Evolutionary conservation across 2,888 invertebrate genomes (phyloP).

Genomic region (Diaperis boleti): DNA sequence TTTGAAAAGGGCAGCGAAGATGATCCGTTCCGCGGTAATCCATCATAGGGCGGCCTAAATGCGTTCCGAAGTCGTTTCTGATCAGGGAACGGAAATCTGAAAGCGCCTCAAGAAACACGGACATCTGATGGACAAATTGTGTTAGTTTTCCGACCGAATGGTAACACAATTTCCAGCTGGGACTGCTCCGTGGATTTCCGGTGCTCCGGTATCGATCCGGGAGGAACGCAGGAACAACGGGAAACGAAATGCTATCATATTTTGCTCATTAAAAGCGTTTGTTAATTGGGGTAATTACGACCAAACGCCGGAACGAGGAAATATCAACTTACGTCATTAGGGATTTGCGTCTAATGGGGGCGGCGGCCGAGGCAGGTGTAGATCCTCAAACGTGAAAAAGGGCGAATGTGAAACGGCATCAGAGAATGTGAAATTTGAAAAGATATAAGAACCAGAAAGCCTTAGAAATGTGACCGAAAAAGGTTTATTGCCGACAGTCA

Average conservation of each 20-base stretch:
- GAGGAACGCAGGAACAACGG: not conserved
- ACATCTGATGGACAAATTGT: constrained; percentile 61
- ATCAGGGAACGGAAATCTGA: constrained; percentile 55
- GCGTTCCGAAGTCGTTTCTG: constrained; percentile 53
- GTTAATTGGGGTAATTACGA: constrained; percentile 37
- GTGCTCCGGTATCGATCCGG: too few relatives aligned
- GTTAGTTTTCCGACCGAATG: constrained; percentile 53
- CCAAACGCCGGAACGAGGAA: constrained; percentile 23
- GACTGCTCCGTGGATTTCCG: too few relatives aligned
- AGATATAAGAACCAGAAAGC: too few relatives aligned
- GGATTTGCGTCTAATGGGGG: constrained; percentile 19
- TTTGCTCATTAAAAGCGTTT: constrained; percentile 32
- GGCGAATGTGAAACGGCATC: too few relatives aligned
- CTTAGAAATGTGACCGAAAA: too few relatives aligned
- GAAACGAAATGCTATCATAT: constrained; percentile 33
- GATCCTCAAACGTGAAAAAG: too few relatives aligned
- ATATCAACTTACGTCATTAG: constrained; percentile 36
- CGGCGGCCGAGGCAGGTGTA: not conserved
- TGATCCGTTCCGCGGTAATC: constrained; percentile 58
- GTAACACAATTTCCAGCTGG: constrained; percentile 41
- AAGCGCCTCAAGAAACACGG: constrained; percentile 55
- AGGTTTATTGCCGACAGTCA: too few relatives aligned
- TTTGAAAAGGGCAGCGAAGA: constrained; percentile 52
- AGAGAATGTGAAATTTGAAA: too few relatives aligned
- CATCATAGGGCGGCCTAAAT: constrained; percentile 57